phyloP scores from a whole-genome alignment of 2,113 vertebrate species.

The Anser cygnoides region DNA sequence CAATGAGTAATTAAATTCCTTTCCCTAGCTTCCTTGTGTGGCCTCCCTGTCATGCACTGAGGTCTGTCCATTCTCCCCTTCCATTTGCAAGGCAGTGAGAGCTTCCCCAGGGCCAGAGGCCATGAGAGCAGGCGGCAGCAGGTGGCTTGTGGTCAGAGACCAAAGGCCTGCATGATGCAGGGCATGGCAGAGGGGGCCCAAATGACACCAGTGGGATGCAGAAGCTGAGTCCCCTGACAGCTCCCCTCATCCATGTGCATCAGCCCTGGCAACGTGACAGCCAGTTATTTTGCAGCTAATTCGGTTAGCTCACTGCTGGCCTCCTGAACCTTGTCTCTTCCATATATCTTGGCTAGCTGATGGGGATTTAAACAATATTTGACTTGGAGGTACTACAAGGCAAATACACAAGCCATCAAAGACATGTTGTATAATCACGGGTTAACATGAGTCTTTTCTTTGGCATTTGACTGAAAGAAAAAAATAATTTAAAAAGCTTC shows the following conservation, averaged over 20 bases:
- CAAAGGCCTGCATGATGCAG: neutral
- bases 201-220: neutral
- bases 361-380: slow-evolving; percentile 47
- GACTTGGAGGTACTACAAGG: slow-evolving; percentile 40
- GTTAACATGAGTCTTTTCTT: slow-evolving; percentile 52
- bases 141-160: neutral
- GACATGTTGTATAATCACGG: slow-evolving; percentile 37
- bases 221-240: neutral
- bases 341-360: neutral
- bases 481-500: neutral
- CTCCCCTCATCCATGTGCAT: neutral
- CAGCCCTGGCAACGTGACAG: neutral
- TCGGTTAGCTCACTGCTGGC: neutral
- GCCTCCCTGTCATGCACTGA: neutral
- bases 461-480: slow-evolving; percentile 28
- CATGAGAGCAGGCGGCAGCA: neutral
- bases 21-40: accelerated
- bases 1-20: neutral
- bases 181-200: neutral
- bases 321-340: neutral
- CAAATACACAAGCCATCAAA: slow-evolving; percentile 34
- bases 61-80: neutral
- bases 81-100: accelerated
- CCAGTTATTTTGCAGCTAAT: neutral
- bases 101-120: neutral